These are phyloP conservation scores for Cheilosia impressa DNA, from an alignment of 2,888 invertebrate genomes.

Conservation along the genomic window DNA sequence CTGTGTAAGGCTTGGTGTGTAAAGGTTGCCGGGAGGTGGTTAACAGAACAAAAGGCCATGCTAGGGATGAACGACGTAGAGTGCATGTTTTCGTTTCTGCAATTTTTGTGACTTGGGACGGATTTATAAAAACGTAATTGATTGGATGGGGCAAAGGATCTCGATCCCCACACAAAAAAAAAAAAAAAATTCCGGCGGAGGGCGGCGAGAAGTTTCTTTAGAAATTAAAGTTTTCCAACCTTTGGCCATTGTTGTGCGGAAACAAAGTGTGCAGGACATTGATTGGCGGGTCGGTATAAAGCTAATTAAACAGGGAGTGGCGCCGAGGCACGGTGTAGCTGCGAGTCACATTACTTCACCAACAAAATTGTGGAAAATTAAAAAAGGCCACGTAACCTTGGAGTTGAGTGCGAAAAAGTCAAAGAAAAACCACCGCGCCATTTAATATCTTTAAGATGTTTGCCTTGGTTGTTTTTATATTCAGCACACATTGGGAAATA, in stretches of 20 bases:
- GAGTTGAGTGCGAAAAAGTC: not conserved
- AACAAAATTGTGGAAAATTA: constrained; percentile 40
- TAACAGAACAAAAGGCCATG: constrained; percentile 68
- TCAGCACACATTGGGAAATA: constrained; percentile 23
- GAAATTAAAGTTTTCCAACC: constrained; percentile 53
- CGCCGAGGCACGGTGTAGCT: not conserved
- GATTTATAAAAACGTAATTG: constrained; percentile 67
- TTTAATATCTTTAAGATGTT: constrained; percentile 22
- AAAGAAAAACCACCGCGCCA: not conserved
- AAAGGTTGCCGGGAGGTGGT: constrained; percentile 64
- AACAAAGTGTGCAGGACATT: constrained; percentile 46
- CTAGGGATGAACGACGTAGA: constrained; percentile 35
- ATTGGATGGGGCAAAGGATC: constrained; percentile 66
- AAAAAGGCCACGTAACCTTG: too few relatives aligned
- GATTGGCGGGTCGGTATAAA: constrained; percentile 50
- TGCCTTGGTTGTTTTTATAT: constrained; percentile 7
- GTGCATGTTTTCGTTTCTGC: constrained; percentile 69
- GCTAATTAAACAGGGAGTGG: constrained; percentile 61
- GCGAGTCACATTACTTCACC: constrained; percentile 45
- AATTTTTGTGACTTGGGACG: constrained; percentile 64
- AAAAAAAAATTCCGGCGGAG: not conserved
- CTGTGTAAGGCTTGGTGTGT: constrained; percentile 20
- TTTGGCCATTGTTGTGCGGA: constrained; percentile 39
- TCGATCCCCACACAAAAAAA: constrained; percentile 17
- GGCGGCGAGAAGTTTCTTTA: constrained; percentile 28